phyloP scores from a whole-genome alignment of 2,797 vertebrate species.

The Oreochromis grahami region DNA sequence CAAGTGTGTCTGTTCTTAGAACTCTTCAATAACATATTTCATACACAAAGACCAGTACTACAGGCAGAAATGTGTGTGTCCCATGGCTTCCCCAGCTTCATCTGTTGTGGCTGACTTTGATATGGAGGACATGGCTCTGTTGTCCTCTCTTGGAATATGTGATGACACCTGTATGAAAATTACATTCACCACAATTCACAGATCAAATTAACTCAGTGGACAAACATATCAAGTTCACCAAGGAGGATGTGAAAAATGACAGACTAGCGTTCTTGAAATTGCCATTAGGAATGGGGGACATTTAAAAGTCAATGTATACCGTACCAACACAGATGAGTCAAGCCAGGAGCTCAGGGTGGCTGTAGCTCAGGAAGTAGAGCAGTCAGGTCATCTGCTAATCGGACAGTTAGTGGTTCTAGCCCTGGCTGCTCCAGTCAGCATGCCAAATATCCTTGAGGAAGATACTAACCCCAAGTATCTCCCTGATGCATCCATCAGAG shows the following conservation, averaged over 20 bases:
- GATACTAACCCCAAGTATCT: neutral
- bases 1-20: neutral
- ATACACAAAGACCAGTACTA: neutral
- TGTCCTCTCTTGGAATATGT: neutral
- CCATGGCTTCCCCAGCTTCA: neutral
- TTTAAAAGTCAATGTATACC: neutral
- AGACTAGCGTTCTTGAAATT: neutral
- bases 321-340: neutral
- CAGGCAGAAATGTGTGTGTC: neutral
- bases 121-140: neutral
- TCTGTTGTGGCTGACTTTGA: neutral
- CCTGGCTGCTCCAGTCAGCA: neutral
- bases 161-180: neutral
- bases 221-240: neutral
- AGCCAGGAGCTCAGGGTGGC: neutral
- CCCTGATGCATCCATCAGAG: neutral
- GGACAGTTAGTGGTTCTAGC: neutral
- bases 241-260: neutral
- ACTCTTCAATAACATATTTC: neutral
- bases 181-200: neutral
- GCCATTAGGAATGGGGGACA: neutral
- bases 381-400: neutral
- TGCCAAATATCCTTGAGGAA: neutral
- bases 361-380: neutral
- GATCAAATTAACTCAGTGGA: accelerated